Conservation (phyloP, 1,140 invertebrate species). For the Apis dorsata region DNA sequence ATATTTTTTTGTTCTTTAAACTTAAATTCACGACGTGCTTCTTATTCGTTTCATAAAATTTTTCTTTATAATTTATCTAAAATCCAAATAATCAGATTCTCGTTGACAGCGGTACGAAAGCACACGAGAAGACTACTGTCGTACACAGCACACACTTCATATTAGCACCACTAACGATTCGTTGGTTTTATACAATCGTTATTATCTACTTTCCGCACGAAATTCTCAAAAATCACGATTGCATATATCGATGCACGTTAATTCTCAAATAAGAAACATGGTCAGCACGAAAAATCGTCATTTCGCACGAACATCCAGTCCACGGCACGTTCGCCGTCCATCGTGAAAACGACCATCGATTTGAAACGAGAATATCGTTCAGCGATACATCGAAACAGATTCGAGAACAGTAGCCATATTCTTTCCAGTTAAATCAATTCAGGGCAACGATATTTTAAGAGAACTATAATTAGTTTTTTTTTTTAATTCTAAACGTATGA, state of each 20-base stretch:
- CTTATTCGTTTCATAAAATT: not conserved
- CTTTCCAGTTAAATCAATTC: slow-evolving; percentile 8
- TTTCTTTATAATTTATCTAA: not conserved
- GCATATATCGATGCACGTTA: not conserved
- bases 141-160: slow-evolving; percentile 38
- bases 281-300: slow-evolving; percentile 66
- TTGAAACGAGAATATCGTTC: slow-evolving; percentile 38
- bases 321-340: slow-evolving; percentile 74
- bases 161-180: slow-evolving; percentile 29
- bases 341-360: slow-evolving; percentile 60
- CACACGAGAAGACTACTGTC: slow-evolving; percentile 33
- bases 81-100: not conserved
- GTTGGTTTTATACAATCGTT: slow-evolving; percentile 1
- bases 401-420: slow-evolving; percentile 38
- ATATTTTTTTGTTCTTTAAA: not conserved
- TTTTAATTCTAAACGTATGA: not conserved
- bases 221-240: slow-evolving; percentile 4
- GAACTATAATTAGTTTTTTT: not conserved
- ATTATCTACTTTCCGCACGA: not conserved
- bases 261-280: slow-evolving; percentile 25
- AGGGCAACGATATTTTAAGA: not conserved
- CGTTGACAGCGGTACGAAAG: slow-evolving; percentile 40
- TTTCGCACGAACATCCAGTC: slow-evolving; percentile 66
- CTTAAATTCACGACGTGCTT: not conserved
- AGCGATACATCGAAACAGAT: slow-evolving; percentile 40